Percentiles rank a stretch among this genome's conserved stretches.
Evolutionary conservation across 2,888 invertebrate species (phyloP).

Genomic region (Tipula confusa): DNA sequence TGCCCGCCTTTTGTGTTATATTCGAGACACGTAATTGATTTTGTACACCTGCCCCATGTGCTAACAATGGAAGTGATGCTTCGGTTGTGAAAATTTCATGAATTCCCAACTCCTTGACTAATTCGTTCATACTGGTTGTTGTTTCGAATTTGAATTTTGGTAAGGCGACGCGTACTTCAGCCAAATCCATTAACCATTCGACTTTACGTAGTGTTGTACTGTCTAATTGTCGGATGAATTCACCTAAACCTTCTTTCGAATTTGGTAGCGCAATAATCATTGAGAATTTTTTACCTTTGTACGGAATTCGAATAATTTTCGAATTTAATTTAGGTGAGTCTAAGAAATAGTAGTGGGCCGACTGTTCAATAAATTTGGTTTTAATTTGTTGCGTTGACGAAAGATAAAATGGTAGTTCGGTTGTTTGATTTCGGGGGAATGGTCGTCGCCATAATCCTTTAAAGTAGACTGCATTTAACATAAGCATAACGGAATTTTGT

Average conservation of each 20-base stretch:
- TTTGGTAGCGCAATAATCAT: constrained; percentile 73
- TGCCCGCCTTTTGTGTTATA: constrained; percentile 69
- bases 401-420: constrained; percentile 57
- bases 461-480: constrained; percentile 75
- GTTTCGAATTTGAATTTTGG: constrained; percentile 74
- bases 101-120: constrained; percentile 59
- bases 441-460: constrained; percentile 72
- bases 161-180: constrained; percentile 59
- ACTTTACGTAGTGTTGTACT: constrained; percentile 55
- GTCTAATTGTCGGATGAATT: constrained; percentile 57
- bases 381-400: constrained; percentile 50
- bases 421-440: constrained; percentile 61
- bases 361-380: constrained; percentile 66
- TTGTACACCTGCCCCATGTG: constrained; percentile 53
- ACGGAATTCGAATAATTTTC: constrained; percentile 69
- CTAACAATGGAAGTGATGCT: constrained; percentile 66
- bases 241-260: constrained; percentile 57
- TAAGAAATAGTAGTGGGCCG: constrained; percentile 59
- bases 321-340: constrained; percentile 62
- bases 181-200: constrained; percentile 57
- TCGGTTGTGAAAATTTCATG: constrained; percentile 65
- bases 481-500: constrained; percentile 58
- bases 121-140: constrained; percentile 56
- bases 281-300: constrained; percentile 68
- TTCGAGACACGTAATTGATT: constrained; percentile 60